Percentiles rank a stretch among this genome's conserved stretches.
These are phyloP conservation scores for Cetoscarus ocellatus DNA, from an alignment of 2,797 vertebrate genomes.

Conservation along the genomic window DNA sequence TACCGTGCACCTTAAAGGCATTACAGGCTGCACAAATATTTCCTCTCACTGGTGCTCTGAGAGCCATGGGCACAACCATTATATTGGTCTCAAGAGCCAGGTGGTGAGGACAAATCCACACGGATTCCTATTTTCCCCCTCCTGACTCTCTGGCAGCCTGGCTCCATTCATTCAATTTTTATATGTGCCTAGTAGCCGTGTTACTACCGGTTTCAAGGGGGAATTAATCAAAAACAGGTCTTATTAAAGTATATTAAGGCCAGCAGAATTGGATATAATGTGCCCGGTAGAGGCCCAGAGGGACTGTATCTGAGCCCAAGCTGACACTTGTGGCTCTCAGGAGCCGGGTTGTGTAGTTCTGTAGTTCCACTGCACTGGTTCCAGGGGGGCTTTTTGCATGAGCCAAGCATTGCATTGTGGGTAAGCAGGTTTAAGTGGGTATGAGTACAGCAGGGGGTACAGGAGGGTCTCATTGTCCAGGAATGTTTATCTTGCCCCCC, in stretches of 20 bases:
- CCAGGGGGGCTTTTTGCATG: constrained; percentile 59
- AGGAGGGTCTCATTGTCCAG: constrained; percentile 80
- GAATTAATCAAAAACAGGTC: constrained; percentile 87
- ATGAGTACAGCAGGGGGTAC: constrained; percentile 75
- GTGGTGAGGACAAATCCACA: constrained; percentile 82
- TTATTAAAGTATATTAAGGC: constrained; percentile 86
- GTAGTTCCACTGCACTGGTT: constrained; percentile 59
- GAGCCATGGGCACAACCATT: constrained; percentile 80
- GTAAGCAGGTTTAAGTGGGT: constrained; percentile 75
- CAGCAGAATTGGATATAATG: constrained; percentile 78
- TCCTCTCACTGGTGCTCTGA: constrained; percentile 79
- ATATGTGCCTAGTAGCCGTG: constrained; percentile 86
- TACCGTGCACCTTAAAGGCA: constrained; percentile 80
- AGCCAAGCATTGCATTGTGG: constrained; percentile 73
- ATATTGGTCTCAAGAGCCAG: constrained; percentile 81
- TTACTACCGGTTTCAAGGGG: constrained; percentile 86
- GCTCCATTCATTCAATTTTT: constrained; percentile 84
- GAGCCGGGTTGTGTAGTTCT: constrained; percentile 62
- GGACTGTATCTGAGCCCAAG: constrained; percentile 75
- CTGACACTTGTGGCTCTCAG: constrained; percentile 78
- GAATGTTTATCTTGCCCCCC: constrained; percentile 77
- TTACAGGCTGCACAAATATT: constrained; percentile 77
- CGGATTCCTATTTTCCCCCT: constrained; percentile 75
- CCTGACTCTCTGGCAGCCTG: constrained; percentile 79
- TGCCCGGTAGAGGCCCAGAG: constrained; percentile 77